Evolutionary conservation across 2,888 invertebrate genomes (phyloP).

Genomic region (Trichopoda pennipes): DNA sequence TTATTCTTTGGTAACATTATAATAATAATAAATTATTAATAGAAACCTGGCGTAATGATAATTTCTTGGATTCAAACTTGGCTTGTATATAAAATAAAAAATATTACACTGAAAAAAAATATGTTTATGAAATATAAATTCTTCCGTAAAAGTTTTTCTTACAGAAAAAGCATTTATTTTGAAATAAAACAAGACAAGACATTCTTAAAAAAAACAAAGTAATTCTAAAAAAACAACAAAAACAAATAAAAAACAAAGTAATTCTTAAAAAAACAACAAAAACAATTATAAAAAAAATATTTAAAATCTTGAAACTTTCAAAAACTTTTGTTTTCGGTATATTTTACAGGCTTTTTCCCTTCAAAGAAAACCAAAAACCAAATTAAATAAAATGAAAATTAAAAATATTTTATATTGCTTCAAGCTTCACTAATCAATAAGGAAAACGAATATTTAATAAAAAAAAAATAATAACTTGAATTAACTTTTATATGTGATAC

Average conservation of each 20-base stretch:
- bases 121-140: conserved; percentile 53
- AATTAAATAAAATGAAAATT: conserved; percentile 12
- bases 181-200: conserved; percentile 51
- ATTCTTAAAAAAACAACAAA: too few relatives aligned
- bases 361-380: conserved; percentile 64
- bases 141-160: conserved; percentile 64
- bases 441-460: conserved; percentile 22
- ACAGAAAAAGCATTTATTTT: conserved; percentile 69
- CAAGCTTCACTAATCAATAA: conserved; percentile 47
- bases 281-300: conserved; percentile 46
- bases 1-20: too few relatives aligned
- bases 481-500: conserved; percentile 67
- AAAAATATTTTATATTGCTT: conserved; percentile 54
- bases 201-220: conserved; percentile 37
- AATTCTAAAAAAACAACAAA: neutral
- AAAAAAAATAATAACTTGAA: neutral
- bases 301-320: conserved; percentile 69
- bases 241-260: conserved; percentile 39
- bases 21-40: too few relatives aligned
- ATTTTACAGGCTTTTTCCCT: conserved; percentile 74
- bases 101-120: conserved; percentile 45
- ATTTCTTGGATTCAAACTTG: conserved; percentile 5
- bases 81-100: conserved; percentile 22
- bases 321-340: conserved; percentile 57
- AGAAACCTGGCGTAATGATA: neutral